A percentile compares a stretch with the other conserved stretches of the same genome.
These are phyloP conservation scores for Circaetus gallicus DNA, from an alignment of 2,113 vertebrate genomes.

Conservation along the genomic window DNA sequence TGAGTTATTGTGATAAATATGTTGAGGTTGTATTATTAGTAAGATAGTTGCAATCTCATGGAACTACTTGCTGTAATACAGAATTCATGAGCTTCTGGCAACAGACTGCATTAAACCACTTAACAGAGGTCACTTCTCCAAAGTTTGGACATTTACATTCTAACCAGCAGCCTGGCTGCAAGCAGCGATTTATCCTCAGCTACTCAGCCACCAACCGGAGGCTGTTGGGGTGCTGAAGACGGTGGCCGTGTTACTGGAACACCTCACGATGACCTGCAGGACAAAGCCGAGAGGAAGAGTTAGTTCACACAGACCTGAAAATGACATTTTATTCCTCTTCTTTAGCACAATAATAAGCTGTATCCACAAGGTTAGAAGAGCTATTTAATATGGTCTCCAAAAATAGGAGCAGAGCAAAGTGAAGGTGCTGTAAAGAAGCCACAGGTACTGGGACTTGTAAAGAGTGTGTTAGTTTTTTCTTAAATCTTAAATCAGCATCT, in stretches of 20 bases:
- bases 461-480: neutral
- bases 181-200: neutral
- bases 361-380: neutral
- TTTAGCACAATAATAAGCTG: neutral
- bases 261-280: neutral
- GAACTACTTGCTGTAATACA: slow-evolving; percentile 62
- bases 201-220: neutral
- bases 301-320: neutral
- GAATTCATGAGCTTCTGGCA: slow-evolving; percentile 75
- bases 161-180: slow-evolving; percentile 39
- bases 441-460: neutral
- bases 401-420: neutral
- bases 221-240: neutral
- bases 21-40: slow-evolving; percentile 70
- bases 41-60: slow-evolving; percentile 74
- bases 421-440: neutral
- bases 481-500: neutral
- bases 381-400: neutral
- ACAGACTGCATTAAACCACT: slow-evolving; percentile 65
- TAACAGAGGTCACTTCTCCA: slow-evolving; percentile 63
- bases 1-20: slow-evolving; percentile 74
- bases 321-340: neutral
- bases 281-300: neutral
- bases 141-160: slow-evolving; percentile 67
- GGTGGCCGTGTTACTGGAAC: neutral